These are phyloP conservation scores for Thunnus thynnus DNA, from an alignment of 2,113 vertebrate genomes.

Conservation along the genomic window DNA sequence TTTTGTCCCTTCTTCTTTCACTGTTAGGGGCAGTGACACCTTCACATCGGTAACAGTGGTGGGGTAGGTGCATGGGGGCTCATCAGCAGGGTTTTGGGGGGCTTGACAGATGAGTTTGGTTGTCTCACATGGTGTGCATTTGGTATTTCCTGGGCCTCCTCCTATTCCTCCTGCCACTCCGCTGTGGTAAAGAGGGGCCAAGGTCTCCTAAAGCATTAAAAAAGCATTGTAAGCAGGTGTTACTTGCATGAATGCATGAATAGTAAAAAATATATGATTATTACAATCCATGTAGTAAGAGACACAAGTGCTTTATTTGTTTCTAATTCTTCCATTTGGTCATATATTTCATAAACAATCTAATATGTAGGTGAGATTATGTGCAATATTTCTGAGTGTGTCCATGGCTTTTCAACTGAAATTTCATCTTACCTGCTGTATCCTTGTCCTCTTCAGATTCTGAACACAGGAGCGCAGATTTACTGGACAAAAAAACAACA, in stretches of 20 bases:
- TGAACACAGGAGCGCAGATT: constrained; percentile 85
- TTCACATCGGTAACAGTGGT: constrained; percentile 36
- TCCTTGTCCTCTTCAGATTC: constrained; percentile 85
- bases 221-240: neutral
- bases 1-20: constrained; percentile 32
- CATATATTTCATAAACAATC: neutral
- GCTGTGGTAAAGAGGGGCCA: constrained; percentile 80
- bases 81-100: constrained; percentile 52
- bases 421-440: constrained; percentile 81
- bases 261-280: neutral
- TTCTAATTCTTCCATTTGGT: neutral
- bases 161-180: constrained; percentile 50
- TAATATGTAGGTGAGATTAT: neutral
- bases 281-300: neutral
- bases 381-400: neutral
- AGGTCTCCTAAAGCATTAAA: constrained; percentile 77
- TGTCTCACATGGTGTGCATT: constrained; percentile 72
- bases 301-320: neutral
- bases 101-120: constrained; percentile 76
- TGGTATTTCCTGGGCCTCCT: constrained; percentile 48
- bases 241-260: neutral
- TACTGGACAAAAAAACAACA: constrained; percentile 68
- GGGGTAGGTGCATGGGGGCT: constrained; percentile 60
- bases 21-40: constrained; percentile 54
- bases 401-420: neutral